phyloP scores from a whole-genome alignment of 2,797 vertebrate genomes.

The Peromyscus melanophrys region DNA sequence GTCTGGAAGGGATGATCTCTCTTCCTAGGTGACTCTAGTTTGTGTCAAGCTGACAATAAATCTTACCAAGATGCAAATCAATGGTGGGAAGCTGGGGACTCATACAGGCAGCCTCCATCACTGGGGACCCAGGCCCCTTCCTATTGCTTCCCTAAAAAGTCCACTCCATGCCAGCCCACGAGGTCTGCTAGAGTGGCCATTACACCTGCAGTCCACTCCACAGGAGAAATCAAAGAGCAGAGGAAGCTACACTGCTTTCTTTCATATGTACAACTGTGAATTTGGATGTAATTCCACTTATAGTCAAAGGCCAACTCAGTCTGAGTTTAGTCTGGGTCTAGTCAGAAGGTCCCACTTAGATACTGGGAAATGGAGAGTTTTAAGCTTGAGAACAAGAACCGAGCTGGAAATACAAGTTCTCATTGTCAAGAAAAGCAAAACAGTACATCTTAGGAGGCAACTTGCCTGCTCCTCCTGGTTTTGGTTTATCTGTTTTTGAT shows the following conservation, averaged over 20 bases:
- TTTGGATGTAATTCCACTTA: neutral
- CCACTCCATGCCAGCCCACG: neutral
- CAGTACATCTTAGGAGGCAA: neutral
- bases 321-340: neutral
- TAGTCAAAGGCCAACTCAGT: neutral
- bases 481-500: slow-evolving; percentile 38
- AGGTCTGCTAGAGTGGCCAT: neutral
- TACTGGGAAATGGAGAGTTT: neutral
- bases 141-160: neutral
- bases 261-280: neutral
- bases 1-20: neutral
- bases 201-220: neutral
- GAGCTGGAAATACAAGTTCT: slow-evolving; percentile 4
- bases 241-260: neutral
- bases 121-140: neutral
- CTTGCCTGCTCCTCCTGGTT: neutral
- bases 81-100: neutral
- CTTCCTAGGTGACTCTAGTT: too few species aligned
- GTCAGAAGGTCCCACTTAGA: neutral
- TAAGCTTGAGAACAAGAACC: neutral
- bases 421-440: neutral
- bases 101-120: neutral
- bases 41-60: neutral
- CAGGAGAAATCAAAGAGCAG: neutral
- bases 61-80: neutral